Evolutionary conservation across 1,140 invertebrate species (phyloP), one percentile per base, ranked within the genome.

Genomic region (Helicoverpa zea): DNA sequence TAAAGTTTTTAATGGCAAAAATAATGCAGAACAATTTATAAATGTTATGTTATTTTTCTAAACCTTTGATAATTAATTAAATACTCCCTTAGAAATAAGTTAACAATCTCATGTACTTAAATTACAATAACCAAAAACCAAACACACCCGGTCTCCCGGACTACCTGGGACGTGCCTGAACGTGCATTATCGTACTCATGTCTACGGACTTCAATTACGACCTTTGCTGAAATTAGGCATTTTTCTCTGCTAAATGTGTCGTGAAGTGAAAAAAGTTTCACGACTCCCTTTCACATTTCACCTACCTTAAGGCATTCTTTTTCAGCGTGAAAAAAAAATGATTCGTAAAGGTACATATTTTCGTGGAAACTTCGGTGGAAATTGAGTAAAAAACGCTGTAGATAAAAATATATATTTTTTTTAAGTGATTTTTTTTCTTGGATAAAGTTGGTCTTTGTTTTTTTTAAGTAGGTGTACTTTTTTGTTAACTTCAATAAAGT

Each of bases 241-340:
- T 81, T 76, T 63, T 75, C 54, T 58, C 51, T 70, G 66, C 80
- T 66, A 81, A 81, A 81, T 77, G 80, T 77, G 35, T 68, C 73
- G 73, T 81, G 73, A 77, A 76, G 74, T 76, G 80, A 81, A 81
- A 77, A 81, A 81, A 81, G 64, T 54, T 76, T 72, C 23, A 35
- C 11, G 52, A 43, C 18, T 61, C 54, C 43, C 54, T 75, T 75
- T 75, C 23, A 59, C 72, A 59, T 49, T 30, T 78, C 68, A 18
- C 56, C 43, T 76, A 76, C 63, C 16, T 63, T 76, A 61, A 78
- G 51, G 76, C 76, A 66, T 68, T 78, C 29, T 78, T 78, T 51
- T 75, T 23, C 43, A 51, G 23, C 9, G 18, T 76, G 59, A 29
- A 76, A 76, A 23, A 29, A 49, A 59, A 59, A 76, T 12, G 49